Evolutionary conservation across 2,888 invertebrate genomes (phyloP).

Genomic region (Branchellion lobata): DNA sequence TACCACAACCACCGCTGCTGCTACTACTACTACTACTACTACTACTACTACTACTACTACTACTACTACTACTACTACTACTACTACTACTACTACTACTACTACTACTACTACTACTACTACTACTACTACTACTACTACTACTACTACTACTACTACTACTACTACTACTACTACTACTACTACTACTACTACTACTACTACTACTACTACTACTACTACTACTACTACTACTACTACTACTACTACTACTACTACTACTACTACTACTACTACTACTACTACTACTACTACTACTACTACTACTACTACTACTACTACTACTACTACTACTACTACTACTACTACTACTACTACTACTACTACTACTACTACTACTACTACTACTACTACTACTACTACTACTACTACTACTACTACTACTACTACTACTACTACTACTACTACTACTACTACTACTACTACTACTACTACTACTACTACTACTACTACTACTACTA

Average conservation of each 20-base stretch:
- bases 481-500: conserved; percentile 29
- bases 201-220: conserved; percentile 31
- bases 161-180: conserved; percentile 25
- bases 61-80: conserved; percentile 26
- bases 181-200: conserved; percentile 27
- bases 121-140: conserved; percentile 30
- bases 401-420: conserved; percentile 21
- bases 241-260: conserved; percentile 19
- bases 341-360: conserved; percentile 26
- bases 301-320: conserved; percentile 17
- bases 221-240: conserved; percentile 30
- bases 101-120: conserved; percentile 19
- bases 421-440: background rate
- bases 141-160: conserved; percentile 39
- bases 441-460: background rate
- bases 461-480: conserved; percentile 28
- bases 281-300: conserved; percentile 22
- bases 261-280: conserved; percentile 12
- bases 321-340: conserved; percentile 16
- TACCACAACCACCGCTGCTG: background rate
- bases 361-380: conserved; percentile 26
- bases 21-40: conserved; percentile 29
- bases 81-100: conserved; percentile 25
- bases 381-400: conserved; percentile 18
- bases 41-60: conserved; percentile 29